phyloP scores from a whole-genome alignment of 2,797 vertebrate species.

The Cossypha heuglini region DNA sequence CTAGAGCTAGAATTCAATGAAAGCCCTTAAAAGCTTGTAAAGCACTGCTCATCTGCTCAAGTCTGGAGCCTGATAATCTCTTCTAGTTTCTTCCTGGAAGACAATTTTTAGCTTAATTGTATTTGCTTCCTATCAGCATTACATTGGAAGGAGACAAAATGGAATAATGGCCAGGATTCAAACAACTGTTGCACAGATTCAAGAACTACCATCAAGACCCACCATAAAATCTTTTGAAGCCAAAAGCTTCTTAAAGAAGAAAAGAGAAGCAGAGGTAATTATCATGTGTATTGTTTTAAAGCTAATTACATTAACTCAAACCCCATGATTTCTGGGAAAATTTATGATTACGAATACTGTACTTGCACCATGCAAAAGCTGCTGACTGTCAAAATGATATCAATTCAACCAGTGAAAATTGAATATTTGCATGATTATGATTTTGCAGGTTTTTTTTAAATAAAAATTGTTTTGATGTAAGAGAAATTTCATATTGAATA shows the following conservation, averaged over 20 bases:
- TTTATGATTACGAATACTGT: not conserved
- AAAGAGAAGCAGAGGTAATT: conserved; percentile 84
- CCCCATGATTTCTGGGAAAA: not conserved
- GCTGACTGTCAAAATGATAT: not conserved
- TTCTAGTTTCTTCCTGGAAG: not conserved
- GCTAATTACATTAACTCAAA: not conserved
- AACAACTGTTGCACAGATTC: conserved; percentile 75
- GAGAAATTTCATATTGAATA: not conserved
- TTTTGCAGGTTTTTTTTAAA: not conserved
- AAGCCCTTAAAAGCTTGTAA: not conserved
- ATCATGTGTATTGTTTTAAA: not conserved
- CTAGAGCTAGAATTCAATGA: not conserved
- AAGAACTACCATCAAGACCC: conserved; percentile 76
- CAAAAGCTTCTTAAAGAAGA: conserved; percentile 75
- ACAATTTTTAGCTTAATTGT: not conserved
- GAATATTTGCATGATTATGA: not conserved
- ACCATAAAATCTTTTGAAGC: conserved; percentile 72
- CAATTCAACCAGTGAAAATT: not conserved
- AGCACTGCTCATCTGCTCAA: not conserved
- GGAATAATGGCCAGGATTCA: conserved; percentile 80
- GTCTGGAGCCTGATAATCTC: not conserved
- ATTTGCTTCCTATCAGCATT: conserved; percentile 62
- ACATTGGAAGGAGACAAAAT: conserved; percentile 70
- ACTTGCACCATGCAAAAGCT: not conserved
- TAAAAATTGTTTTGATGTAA: not conserved